These are phyloP conservation scores for Bucorvus abyssinicus DNA, from an alignment of 2,797 vertebrate species.

Conservation along the genomic window DNA sequence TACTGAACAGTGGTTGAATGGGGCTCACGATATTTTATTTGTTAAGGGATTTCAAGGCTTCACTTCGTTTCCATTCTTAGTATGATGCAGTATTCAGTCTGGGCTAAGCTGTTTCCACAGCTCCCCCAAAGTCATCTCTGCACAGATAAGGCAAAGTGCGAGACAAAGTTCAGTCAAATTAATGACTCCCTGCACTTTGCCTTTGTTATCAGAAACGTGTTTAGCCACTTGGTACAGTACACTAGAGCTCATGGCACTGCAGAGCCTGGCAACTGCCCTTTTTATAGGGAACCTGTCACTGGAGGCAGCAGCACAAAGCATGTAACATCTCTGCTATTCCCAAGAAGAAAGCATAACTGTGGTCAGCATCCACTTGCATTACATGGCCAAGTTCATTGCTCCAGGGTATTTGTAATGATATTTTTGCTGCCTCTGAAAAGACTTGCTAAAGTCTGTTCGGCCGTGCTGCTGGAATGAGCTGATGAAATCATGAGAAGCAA, in stretches of 20 bases:
- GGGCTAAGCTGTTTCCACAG: no score
- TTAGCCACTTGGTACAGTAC: not conserved
- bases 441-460: conserved; percentile 17
- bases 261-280: fast-evolving
- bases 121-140: no score
- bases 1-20: no score
- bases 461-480: conserved; percentile 8
- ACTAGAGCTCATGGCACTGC: not conserved
- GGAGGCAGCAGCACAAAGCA: not conserved
- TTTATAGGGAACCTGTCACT: not conserved
- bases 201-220: no score
- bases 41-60: no score
- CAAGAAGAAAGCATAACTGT: not conserved
- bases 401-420: not conserved
- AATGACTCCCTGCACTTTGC: no score
- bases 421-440: conserved; percentile 45
- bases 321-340: not conserved
- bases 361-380: not conserved
- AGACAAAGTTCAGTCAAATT: no score
- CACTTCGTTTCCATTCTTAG: no score
- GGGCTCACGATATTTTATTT: no score
- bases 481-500: conserved; percentile 13
- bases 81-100: no score
- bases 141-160: no score
- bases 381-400: not conserved